phyloP scores from a whole-genome alignment of 2,888 invertebrate species.

The Eilema depressum region DNA sequence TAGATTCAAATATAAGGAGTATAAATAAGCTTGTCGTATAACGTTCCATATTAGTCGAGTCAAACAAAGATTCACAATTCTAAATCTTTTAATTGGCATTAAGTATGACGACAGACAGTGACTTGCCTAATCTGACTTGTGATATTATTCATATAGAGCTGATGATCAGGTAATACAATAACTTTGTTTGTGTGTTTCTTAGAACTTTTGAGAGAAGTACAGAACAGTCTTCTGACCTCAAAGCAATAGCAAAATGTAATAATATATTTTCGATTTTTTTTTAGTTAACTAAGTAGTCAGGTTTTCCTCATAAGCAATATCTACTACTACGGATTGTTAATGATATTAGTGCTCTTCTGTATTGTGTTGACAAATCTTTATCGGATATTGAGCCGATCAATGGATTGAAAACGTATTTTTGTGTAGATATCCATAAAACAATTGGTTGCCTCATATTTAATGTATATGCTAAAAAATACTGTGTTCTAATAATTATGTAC shows the following conservation, averaged over 20 bases:
- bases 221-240: background rate
- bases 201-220: background rate
- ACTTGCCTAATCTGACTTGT: slow-evolving; percentile 81
- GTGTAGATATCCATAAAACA: background rate
- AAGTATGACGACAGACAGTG: slow-evolving; percentile 84
- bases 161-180: slow-evolving; percentile 25
- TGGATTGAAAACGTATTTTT: background rate
- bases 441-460: background rate
- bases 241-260: background rate
- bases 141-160: slow-evolving; percentile 72
- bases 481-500: too few species aligned
- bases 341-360: background rate
- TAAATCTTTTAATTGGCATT: slow-evolving; percentile 87
- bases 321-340: background rate
- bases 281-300: too few species aligned
- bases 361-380: background rate
- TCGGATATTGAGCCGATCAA: background rate
- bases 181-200: background rate
- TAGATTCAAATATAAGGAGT: slow-evolving; percentile 38
- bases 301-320: too few species aligned
- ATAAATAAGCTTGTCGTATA: slow-evolving; percentile 59
- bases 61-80: slow-evolving; percentile 85
- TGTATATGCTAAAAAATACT: background rate
- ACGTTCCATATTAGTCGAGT: slow-evolving; percentile 75
- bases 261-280: too few species aligned